A percentile compares a stretch with the other conserved stretches of the same genome.
These are phyloP conservation scores for Lepidonotus clava DNA, from an alignment of 2,888 invertebrate genomes.

Conservation along the genomic window DNA sequence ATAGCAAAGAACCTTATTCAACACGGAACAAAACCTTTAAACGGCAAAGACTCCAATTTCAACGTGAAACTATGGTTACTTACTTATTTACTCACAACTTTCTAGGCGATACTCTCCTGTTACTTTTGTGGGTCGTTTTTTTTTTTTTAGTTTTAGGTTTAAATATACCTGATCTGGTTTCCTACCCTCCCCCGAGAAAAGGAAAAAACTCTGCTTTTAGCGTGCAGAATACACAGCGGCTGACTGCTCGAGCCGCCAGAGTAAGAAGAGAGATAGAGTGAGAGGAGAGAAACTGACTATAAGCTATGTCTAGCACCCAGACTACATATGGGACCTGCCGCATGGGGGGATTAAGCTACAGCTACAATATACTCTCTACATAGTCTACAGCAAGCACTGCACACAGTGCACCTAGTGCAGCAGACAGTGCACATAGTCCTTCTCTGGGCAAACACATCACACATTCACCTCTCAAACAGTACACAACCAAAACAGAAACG, in stretches of 20 bases:
- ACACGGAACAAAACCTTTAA: slow-evolving; percentile 9
- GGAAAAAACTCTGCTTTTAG: not conserved
- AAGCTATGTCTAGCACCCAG: not conserved
- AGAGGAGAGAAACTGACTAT: slow-evolving; percentile 3
- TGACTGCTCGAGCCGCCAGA: not conserved
- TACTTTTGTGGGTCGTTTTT: not conserved
- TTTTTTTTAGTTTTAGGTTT: not conserved
- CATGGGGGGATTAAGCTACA: slow-evolving; percentile 41
- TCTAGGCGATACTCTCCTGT: not conserved
- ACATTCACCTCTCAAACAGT: slow-evolving; percentile 1
- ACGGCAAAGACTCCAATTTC: slow-evolving; percentile 14
- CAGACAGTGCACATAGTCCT: not conserved
- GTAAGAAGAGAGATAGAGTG: not conserved
- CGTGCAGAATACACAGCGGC: slow-evolving; percentile 18
- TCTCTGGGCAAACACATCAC: not conserved
- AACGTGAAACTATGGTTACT: slow-evolving; percentile 22
- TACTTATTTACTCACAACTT: slow-evolving; percentile 21
- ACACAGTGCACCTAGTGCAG: not conserved
- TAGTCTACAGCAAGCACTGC: slow-evolving; percentile 7
- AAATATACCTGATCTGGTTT: slow-evolving; percentile 6
- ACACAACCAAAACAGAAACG: slow-evolving; percentile 45
- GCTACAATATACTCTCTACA: not conserved
- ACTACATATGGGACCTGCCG: slow-evolving; percentile 38
- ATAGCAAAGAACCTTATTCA: slow-evolving; percentile 23
- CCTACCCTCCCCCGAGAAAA: slow-evolving; percentile 22